Percentiles rank a stretch among this genome's conserved stretches.
These are phyloP conservation scores for Dendropsophus ebraccatus DNA, from an alignment of 2,113 vertebrate species.

Conservation along the genomic window DNA sequence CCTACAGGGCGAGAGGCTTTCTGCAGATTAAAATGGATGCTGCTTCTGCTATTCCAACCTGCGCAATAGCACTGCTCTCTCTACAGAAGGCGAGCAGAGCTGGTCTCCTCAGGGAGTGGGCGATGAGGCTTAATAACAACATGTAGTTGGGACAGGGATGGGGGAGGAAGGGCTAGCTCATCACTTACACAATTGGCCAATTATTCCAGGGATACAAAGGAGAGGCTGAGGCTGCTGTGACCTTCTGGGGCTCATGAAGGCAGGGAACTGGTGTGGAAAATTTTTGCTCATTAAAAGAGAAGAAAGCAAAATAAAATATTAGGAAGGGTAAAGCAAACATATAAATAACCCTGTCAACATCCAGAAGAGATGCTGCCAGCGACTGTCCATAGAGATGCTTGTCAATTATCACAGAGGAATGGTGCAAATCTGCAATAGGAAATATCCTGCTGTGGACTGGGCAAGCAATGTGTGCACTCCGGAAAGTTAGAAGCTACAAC, in stretches of 20 bases:
- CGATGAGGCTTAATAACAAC: conserved; percentile 62
- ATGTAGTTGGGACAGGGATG: conserved; percentile 64
- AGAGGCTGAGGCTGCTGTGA: conserved; percentile 69
- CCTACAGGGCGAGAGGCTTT: conserved; percentile 66
- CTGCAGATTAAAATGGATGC: conserved; percentile 74
- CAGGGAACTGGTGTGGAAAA: conserved; percentile 74
- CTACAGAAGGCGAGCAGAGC: conserved; percentile 67
- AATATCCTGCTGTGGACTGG: background rate
- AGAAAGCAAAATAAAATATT: conserved; percentile 28
- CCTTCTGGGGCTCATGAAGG: conserved; percentile 72
- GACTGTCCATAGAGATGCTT: background rate
- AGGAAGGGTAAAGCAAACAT: background rate
- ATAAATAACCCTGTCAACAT: background rate
- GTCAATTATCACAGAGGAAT: background rate
- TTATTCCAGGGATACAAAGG: conserved; percentile 72
- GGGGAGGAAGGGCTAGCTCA: conserved; percentile 68
- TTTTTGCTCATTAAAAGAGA: conserved; percentile 36
- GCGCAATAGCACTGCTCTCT: conserved; percentile 72
- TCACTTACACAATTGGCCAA: conserved; percentile 75
- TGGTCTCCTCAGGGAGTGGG: conserved; percentile 69
- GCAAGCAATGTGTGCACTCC: background rate
- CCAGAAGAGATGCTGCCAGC: background rate
- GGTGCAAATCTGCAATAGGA: background rate
- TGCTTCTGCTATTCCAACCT: conserved; percentile 68
- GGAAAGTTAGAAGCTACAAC: background rate